Conservation (phyloP, 2,888 invertebrate genomes). For the Sminthurides aquaticus region DNA sequence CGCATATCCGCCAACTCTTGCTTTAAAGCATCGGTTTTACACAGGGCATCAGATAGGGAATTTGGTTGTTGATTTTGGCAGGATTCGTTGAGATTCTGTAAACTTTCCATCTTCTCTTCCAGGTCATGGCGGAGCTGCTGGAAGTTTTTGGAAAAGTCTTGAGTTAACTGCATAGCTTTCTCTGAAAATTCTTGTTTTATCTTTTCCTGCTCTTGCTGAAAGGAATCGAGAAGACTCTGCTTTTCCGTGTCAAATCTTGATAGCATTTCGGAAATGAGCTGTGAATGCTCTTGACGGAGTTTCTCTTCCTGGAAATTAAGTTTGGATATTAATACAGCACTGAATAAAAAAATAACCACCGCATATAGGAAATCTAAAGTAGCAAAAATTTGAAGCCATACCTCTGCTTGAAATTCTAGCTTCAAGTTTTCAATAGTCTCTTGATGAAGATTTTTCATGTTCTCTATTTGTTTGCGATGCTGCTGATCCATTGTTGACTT, state of each 20-base stretch:
- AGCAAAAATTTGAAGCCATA: no score
- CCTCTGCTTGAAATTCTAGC: slow-evolving; percentile 30
- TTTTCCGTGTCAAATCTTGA: slow-evolving; percentile 28
- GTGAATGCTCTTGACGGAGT: slow-evolving; percentile 27
- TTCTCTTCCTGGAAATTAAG: slow-evolving; percentile 26
- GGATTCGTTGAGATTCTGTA: neutral
- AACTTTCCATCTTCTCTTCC: slow-evolving; percentile 7
- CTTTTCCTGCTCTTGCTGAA: slow-evolving; percentile 25
- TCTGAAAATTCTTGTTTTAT: slow-evolving; percentile 21
- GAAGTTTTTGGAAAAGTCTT: slow-evolving; percentile 13
- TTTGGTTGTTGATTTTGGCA: neutral
- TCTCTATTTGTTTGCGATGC: slow-evolving; percentile 27
- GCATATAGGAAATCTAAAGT: slow-evolving; percentile 3
- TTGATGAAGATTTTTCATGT: slow-evolving; percentile 30
- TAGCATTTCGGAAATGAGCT: slow-evolving; percentile 22
- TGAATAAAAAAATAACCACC: neutral
- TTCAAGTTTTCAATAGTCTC: slow-evolving; percentile 26
- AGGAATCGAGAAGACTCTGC: slow-evolving; percentile 20
- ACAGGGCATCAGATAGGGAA: neutral
- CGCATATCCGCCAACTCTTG: slow-evolving; percentile 49
- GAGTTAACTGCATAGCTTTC: slow-evolving; percentile 12
- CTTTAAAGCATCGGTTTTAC: slow-evolving; percentile 9
- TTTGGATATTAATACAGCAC: neutral
- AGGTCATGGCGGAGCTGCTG: slow-evolving; percentile 8
- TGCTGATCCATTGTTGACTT: slow-evolving; percentile 25